Evolutionary conservation across 2,888 invertebrate genomes (phyloP).

Genomic region (Drosophila kuntzei): DNA sequence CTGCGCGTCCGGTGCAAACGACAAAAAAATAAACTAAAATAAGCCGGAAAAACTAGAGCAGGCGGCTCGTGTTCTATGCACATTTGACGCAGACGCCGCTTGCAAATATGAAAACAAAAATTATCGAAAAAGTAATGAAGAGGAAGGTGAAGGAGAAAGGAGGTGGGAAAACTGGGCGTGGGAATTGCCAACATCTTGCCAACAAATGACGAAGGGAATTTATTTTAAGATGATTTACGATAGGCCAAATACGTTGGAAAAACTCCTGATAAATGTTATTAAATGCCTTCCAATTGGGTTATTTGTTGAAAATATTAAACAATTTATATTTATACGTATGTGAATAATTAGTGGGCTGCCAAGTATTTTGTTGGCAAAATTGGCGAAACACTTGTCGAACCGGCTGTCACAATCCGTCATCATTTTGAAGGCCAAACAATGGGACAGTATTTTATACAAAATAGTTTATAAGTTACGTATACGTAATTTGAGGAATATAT

Average conservation of each 20-base stretch:
- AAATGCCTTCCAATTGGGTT: slow-evolving; percentile 34
- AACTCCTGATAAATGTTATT: slow-evolving; percentile 27
- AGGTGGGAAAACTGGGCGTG: slow-evolving; percentile 55
- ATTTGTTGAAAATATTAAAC: slow-evolving; percentile 47
- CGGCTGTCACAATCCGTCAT: slow-evolving; percentile 75
- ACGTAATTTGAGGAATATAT: slow-evolving; percentile 34
- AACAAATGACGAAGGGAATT: slow-evolving; percentile 70
- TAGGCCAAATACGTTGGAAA: slow-evolving; percentile 15
- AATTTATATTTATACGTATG: slow-evolving; percentile 48
- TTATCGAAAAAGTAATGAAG: slow-evolving; percentile 22
- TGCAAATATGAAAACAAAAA: slow-evolving; percentile 54
- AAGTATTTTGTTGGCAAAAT: slow-evolving; percentile 10
- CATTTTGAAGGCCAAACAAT: slow-evolving; percentile 70
- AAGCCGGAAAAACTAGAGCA: slow-evolving; percentile 76
- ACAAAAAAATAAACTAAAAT: slow-evolving; percentile 53
- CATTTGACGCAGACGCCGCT: slow-evolving; percentile 45
- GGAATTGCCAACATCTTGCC: slow-evolving; percentile 69
- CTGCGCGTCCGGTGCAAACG: slow-evolving; percentile 31
- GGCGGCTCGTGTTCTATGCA: slow-evolving; percentile 54
- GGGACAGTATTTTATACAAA: slow-evolving; percentile 21
- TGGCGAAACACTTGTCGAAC: slow-evolving; percentile 63
- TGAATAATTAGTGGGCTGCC: slow-evolving; percentile 53
- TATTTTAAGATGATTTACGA: slow-evolving; percentile 59
- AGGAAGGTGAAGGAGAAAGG: slow-evolving; percentile 1
- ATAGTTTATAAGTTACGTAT: slow-evolving; percentile 35